Evolutionary conservation across 2,113 vertebrate genomes (phyloP).

Genomic region (Pangasianodon gigas): DNA sequence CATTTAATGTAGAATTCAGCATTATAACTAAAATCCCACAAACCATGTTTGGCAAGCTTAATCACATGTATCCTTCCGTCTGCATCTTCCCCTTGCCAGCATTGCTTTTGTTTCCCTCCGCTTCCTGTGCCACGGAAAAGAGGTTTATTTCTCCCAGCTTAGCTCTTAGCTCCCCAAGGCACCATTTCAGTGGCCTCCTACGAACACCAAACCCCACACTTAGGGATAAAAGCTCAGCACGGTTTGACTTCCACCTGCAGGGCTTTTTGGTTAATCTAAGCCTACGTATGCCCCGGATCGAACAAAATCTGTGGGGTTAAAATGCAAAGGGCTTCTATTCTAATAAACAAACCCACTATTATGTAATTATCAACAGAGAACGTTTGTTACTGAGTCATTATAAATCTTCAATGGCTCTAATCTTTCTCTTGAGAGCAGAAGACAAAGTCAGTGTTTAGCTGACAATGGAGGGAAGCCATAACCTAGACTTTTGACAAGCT

Average conservation of each 20-base stretch:
- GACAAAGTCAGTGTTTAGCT: neutral
- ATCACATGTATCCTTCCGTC: slow-evolving; percentile 25
- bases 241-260: slow-evolving; percentile 18
- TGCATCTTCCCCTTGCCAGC: neutral
- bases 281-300: neutral
- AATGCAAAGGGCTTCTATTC: slow-evolving; percentile 15
- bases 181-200: slow-evolving; percentile 47
- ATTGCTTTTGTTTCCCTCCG: slow-evolving; percentile 17
- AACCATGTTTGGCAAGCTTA: slow-evolving; percentile 10
- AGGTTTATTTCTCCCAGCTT: slow-evolving; percentile 24
- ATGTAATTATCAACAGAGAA: neutral
- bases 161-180: slow-evolving; percentile 42
- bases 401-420: neutral
- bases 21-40: neutral
- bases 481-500: slow-evolving; percentile 12
- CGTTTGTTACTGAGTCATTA: slow-evolving; percentile 5
- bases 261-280: slow-evolving; percentile 34
- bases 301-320: slow-evolving; percentile 31
- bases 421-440: slow-evolving; percentile 18
- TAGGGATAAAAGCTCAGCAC: slow-evolving; percentile 30
- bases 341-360: slow-evolving; percentile 21
- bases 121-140: slow-evolving; percentile 19
- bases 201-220: neutral
- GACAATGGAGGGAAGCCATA: slow-evolving; percentile 3
- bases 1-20: neutral